These are phyloP conservation scores for Coreius guichenoti DNA, from an alignment of 2,797 vertebrate genomes.

Conservation along the genomic window DNA sequence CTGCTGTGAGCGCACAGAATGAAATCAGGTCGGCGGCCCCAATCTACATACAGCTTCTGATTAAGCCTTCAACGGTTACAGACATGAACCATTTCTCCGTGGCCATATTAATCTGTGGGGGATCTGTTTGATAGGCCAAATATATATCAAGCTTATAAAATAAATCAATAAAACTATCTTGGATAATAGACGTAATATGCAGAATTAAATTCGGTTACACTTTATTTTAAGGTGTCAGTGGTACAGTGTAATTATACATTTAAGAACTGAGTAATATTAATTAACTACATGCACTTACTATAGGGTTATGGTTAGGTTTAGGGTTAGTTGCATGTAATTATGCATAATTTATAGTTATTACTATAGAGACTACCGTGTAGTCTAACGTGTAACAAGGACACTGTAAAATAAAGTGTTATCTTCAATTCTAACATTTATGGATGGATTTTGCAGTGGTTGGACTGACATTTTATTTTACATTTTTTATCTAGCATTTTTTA, in stretches of 20 bases:
- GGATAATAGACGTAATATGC: not conserved
- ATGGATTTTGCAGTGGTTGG: not conserved
- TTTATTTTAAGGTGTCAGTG: too few relatives aligned
- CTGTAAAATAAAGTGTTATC: too few relatives aligned
- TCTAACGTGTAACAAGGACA: too few relatives aligned
- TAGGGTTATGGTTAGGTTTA: too few relatives aligned
- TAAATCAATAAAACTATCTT: not conserved
- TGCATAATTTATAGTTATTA: too few relatives aligned
- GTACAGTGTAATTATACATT: too few relatives aligned
- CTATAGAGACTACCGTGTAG: too few relatives aligned
- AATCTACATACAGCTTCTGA: slow-evolving; percentile 40
- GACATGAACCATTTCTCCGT: not conserved
- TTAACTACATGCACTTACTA: too few relatives aligned
- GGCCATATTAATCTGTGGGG: not conserved
- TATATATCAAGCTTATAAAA: not conserved
- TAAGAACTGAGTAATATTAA: too few relatives aligned
- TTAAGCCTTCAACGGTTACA: not conserved
- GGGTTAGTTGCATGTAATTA: too few relatives aligned
- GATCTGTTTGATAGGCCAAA: not conserved
- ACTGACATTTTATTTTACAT: too few relatives aligned
- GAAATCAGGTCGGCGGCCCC: slow-evolving; percentile 43
- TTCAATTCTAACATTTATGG: too few relatives aligned
- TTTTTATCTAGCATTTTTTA: not conserved
- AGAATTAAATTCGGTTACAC: not conserved
- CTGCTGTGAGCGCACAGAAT: slow-evolving; percentile 42